These are phyloP conservation scores for Xerus rutilus DNA, from an alignment of 2,797 vertebrate species.

Conservation along the genomic window DNA sequence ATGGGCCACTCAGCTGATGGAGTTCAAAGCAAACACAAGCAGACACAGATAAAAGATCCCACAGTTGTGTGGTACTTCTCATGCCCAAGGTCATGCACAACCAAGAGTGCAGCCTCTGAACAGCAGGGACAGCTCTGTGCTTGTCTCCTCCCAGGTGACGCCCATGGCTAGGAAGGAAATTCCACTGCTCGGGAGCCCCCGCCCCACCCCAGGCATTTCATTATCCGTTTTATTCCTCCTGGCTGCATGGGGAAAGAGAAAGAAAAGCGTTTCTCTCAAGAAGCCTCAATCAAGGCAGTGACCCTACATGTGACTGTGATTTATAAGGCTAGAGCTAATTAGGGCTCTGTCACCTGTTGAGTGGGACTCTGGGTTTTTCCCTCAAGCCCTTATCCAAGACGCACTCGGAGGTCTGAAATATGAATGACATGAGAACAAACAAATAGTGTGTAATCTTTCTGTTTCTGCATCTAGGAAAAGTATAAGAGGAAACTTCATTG, in stretches of 20 bases:
- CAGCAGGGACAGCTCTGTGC: fast-evolving
- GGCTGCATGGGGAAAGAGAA: not conserved
- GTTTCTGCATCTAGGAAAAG: not conserved
- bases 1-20: not conserved
- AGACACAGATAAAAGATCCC: not conserved
- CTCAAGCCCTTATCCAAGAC: not conserved
- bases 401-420: slow-evolving; percentile 13
- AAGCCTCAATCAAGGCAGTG: not conserved
- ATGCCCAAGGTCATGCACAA: not conserved
- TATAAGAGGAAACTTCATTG: not conserved
- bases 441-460: not conserved
- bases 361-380: not conserved
- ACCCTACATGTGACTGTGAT: too few species aligned
- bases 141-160: not conserved
- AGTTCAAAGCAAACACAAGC: not conserved
- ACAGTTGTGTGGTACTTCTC: not conserved
- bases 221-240: not conserved
- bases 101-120: not conserved
- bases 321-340: too few species aligned
- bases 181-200: not conserved
- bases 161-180: not conserved
- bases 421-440: slow-evolving; percentile 43
- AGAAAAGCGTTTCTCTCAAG: not conserved
- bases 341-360: not conserved
- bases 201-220: not conserved